Evolutionary conservation across 1,140 invertebrate genomes (phyloP), one percentile per base, ranked within the genome.

Genomic region (Drosophila santomea): DNA sequence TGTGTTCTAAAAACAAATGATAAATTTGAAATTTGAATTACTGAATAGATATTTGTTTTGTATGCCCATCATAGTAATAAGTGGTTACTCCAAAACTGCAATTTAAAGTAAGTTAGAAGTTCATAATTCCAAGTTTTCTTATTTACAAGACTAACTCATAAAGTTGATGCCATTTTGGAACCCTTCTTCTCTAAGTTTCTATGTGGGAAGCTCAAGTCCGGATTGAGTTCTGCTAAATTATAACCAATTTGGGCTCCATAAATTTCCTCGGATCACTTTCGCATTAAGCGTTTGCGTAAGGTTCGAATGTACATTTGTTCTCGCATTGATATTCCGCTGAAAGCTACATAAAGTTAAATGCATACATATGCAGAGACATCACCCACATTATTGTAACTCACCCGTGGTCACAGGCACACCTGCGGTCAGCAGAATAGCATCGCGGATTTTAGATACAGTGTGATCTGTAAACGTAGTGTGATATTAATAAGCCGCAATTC

Each of bases 251-350:
- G 32, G 32, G 60, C 28, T 66, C 60, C 47, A 68, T 68, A 68
- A 68, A 68, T 68, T 68, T 68, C 60, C 51, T 38, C 36, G 60
- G 61, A 68, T 68, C 52, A 68, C 63, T 68, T 68, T 68, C 52
- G 64, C 67, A 69, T 71, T 56, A 47, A 71, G 51, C 36, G 51
- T 71, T 57, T 71, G 43, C 64, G 67, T 71, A 69, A 69, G 47
- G 48, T 69, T 69, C 28, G 67, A 48, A 69, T 71, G 67, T 48
- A 69, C 51, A 71, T 71, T 48, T 71, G 51, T 57, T 68, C 64
- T 68, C 38, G 28, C 38, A 82, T 79, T 86, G 82, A 86, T 85
- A 74, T 84, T 90, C 64, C 62, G 74, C 78, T 85, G 74, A 81
- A 85, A 86, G 74, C 78, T 81, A 74, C 80, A 69, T 74, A 85